A percentile compares a stretch with the other conserved stretches of the same genome.
Evolutionary conservation across 2,888 invertebrate species (phyloP).

Genomic region (Fissipunctia ypsillon): DNA sequence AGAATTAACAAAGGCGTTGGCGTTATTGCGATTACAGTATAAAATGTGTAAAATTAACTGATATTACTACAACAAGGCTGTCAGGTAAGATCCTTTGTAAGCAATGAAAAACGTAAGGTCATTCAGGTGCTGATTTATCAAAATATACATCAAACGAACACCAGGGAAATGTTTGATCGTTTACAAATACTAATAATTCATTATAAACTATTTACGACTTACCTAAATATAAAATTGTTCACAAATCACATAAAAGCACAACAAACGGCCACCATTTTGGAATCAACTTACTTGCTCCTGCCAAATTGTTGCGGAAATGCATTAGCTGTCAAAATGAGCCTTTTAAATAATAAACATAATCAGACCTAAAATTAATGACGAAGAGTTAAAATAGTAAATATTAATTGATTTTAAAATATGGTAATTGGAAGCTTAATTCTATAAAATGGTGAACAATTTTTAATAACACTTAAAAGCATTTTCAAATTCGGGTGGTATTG

Average conservation of each 20-base stretch:
- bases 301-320: conserved; percentile 79
- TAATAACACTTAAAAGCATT: conserved; percentile 18
- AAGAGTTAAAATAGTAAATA: neutral
- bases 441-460: neutral
- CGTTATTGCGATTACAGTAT: neutral
- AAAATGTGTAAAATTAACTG: conserved; percentile 41
- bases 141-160: conserved; percentile 11
- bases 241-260: conserved; percentile 87
- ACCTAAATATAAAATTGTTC: conserved; percentile 72
- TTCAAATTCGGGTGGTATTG: conserved; percentile 54
- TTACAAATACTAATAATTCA: conserved; percentile 7
- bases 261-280: conserved; percentile 91
- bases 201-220: conserved; percentile 63
- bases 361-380: fast-evolving
- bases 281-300: conserved; percentile 82
- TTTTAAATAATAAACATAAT: conserved; percentile 4
- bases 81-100: conserved; percentile 77
- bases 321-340: conserved; percentile 60
- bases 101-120: conserved; percentile 68
- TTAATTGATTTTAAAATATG: neutral
- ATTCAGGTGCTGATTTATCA: conserved; percentile 34
- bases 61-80: conserved; percentile 63
- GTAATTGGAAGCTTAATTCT: fast-evolving
- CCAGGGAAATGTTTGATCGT: neutral
- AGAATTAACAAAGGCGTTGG: neutral